Evolutionary conservation across 2,888 invertebrate species (phyloP), one percentile per base, ranked within the genome.

Genomic region (Volucella inanis): DNA sequence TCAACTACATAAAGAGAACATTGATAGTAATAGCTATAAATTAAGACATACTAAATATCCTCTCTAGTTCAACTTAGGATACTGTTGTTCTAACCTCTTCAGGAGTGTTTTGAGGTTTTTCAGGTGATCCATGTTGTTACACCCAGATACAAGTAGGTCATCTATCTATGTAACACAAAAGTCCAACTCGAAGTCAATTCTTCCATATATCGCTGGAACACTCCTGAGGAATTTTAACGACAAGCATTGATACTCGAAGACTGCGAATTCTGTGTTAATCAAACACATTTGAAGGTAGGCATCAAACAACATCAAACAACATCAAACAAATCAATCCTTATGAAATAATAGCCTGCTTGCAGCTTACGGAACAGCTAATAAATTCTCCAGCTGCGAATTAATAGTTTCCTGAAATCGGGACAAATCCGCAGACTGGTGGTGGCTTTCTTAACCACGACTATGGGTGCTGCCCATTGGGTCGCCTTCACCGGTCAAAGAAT

Each of bases 361-460:
- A 85, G 61, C 45, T 86, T 87, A 41, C 74, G 83, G 49, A 88
- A 85, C 8, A 87, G 57, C 2, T 83, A 85, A 57, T 87, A 2
- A 18, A 18, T 18, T 18, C 18, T 1, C 1, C 12, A 84, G 22
- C 10, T 61, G 43, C 10, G 59, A 15, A 47, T 57, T 38, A 11
- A 54, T 57, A 9, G 57, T 57, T 12, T 11, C 8, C 3, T 8
- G 15, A 68, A 68, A 39, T 68, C 55, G 4, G 55, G 45, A 31
- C 45, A 68, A 18, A 18, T 18, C 18, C 18, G 18, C 18, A 18
- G 18, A 1, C 2, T 18, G 18, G 2, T 18, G 18, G 1, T 18
- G 18, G 18, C 18, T 2, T 18, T 18, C 18, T 18, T 18, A 18
- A 18, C 18, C 18, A 18, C 18, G 18, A 18, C 18, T 18, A 18